Percentiles rank a stretch among this genome's conserved stretches.
phyloP scores from a whole-genome alignment of 1,140 invertebrate genomes.

The Achatina immaculata region DNA sequence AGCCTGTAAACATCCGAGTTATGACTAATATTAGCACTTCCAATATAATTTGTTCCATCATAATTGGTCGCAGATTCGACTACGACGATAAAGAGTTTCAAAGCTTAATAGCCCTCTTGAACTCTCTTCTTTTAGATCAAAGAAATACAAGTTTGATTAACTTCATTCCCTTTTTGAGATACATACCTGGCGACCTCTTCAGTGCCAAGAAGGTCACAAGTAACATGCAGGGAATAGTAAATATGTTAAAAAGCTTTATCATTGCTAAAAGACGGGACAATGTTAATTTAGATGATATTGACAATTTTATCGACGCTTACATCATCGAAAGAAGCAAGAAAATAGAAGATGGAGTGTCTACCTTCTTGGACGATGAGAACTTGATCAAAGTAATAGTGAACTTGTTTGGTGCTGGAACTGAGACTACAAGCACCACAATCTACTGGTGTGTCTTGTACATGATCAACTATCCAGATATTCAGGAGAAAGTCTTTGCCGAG shows the following conservation, averaged over 20 bases:
- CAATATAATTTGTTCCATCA: conserved; percentile 4
- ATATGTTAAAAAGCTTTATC: not conserved
- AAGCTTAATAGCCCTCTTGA: not conserved
- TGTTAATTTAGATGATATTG: not conserved
- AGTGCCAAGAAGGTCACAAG: not conserved
- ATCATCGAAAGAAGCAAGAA: not conserved
- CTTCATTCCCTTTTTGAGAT: not conserved
- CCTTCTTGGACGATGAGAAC: conserved; percentile 2
- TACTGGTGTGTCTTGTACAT: conserved; percentile 89
- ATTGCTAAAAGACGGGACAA: not conserved
- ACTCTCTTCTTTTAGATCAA: not conserved
- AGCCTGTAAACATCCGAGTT: not conserved
- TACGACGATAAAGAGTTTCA: conserved; percentile 15
- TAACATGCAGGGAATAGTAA: not conserved
- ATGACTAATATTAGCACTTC: not conserved
- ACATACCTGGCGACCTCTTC: not conserved
- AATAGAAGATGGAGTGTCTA: not conserved
- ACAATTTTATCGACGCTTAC: not conserved
- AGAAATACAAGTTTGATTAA: not conserved
- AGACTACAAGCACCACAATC: conserved; percentile 87
- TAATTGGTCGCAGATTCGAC: not conserved
- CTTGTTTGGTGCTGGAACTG: conserved; percentile 89
- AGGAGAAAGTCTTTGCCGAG: conserved; percentile 86
- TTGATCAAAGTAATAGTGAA: conserved; percentile 73
- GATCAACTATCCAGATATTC: conserved; percentile 80